Evolutionary conservation across 30 jellyfish, hydroid and myxozoan genomes (phyloP).

Genomic region (Pseudorhiza aurosa): DNA sequence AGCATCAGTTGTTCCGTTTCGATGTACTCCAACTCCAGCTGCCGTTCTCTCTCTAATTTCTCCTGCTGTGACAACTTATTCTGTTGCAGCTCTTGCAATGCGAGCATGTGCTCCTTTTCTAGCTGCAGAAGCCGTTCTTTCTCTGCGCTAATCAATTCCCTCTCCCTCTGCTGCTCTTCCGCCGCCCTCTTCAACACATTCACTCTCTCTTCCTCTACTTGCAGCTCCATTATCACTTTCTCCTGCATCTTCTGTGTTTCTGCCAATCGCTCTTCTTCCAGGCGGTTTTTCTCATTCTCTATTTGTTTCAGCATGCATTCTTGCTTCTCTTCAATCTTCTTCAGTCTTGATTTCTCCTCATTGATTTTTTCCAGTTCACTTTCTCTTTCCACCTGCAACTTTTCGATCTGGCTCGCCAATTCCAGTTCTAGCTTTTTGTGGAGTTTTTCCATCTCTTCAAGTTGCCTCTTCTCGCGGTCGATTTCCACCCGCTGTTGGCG

Average conservation of each 20-base stretch:
- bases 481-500: slow-evolving; percentile 85
- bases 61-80: slow-evolving; percentile 93
- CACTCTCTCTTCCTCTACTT: slow-evolving; percentile 82
- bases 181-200: slow-evolving; percentile 84
- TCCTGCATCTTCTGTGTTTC: slow-evolving; percentile 85
- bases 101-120: slow-evolving; percentile 91
- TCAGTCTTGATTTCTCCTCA: slow-evolving; percentile 59
- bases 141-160: slow-evolving; percentile 88
- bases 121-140: slow-evolving; percentile 84
- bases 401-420: slow-evolving; percentile 80
- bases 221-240: slow-evolving; percentile 50
- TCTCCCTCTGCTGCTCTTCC: slow-evolving; percentile 93
- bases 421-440: slow-evolving; percentile 76
- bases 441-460: slow-evolving; percentile 90
- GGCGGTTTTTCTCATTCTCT: slow-evolving; percentile 74
- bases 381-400: slow-evolving; percentile 89
- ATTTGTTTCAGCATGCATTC: slow-evolving; percentile 70
- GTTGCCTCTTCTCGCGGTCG: slow-evolving; percentile 73
- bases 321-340: slow-evolving; percentile 64
- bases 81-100: slow-evolving; percentile 83
- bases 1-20: slow-evolving; percentile 98
- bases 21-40: slow-evolving; percentile 90
- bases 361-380: slow-evolving; percentile 74
- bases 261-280: slow-evolving; percentile 77
- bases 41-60: slow-evolving; percentile 92